Evolutionary conservation across 1,140 invertebrate species (phyloP), one percentile per base, ranked within the genome.

Genomic region (Saccostrea glomerata): DNA sequence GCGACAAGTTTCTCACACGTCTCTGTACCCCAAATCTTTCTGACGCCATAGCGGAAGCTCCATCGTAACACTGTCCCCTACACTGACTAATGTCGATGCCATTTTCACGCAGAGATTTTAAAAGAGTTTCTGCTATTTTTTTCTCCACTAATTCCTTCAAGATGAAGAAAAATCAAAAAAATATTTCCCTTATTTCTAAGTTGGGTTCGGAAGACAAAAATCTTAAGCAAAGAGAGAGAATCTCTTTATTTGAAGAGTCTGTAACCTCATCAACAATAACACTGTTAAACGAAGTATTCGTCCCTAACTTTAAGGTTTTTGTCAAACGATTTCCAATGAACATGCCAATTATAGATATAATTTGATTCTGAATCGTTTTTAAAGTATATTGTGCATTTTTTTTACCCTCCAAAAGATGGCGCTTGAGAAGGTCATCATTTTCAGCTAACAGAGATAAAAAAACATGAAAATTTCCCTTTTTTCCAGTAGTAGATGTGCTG

Each of bases 11-110:
- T 20, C 54, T 40, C 4, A 89, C 87, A 23, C 55, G 73, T 0
- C 30, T 47, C 60, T 87, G 85, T 13, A 84, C 85, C 36, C 85
- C 85, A 17, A 87, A 54, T 55, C 30, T 82, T 23, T 55, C 47
- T 1, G 54, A 23, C 58, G 70, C 56, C 86, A 87, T 86, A 23
- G 85, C 60, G 5, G 4, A 56, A 0, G 85, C 85, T 20, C 85
- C 63, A 83, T 82, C 86, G 60, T 82, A 83, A 0, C 77, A 66
- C 30, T 82, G 77, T 9, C 70, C 86, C 17, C 54, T 82, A 40
- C 70, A 82, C 30, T 87, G 56, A 6, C 20, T 36, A 12, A 87
- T n/a, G 54, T 82, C 70, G 17, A 82, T 20, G 17, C 40, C 17
- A 87, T 82, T n/a, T 2, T 83, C 20, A 6, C 6, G 20, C 6